Conservation (phyloP, 1,140 invertebrate species). For the Zaprionus tsacasi region DNA sequence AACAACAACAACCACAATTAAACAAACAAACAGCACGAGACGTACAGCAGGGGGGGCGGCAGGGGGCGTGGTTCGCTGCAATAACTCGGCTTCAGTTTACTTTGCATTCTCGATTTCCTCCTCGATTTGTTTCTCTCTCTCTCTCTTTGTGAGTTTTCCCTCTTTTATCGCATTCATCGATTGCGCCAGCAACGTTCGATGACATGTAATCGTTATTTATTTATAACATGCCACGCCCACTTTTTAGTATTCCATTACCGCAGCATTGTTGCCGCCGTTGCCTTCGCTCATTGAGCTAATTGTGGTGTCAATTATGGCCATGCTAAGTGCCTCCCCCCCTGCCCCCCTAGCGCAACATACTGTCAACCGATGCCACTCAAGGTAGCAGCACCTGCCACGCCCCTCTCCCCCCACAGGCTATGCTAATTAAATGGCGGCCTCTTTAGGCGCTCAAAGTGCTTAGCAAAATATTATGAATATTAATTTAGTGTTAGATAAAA, state of each 20-base stretch:
- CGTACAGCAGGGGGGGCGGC: slow-evolving; percentile 12
- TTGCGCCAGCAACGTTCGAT: slow-evolving; percentile 41
- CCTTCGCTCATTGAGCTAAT: slow-evolving; percentile 55
- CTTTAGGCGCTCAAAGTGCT: slow-evolving; percentile 16
- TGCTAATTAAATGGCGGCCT: slow-evolving; percentile 28
- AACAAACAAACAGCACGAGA: slow-evolving; percentile 71
- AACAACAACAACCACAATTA: slow-evolving; percentile 59
- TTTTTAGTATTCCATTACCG: slow-evolving; percentile 56
- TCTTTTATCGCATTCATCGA: slow-evolving; percentile 16
- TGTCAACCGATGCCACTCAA: slow-evolving; percentile 41
- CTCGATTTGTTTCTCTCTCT: slow-evolving; percentile 20
- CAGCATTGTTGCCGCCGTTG: slow-evolving; percentile 28
- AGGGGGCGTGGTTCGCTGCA: not conserved
- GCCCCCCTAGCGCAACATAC: not conserved
- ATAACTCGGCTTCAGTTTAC: slow-evolving; percentile 8
- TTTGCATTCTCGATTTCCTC: slow-evolving; percentile 37
- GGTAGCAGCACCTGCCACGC: not conserved
- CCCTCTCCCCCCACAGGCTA: not conserved
- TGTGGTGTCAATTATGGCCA: slow-evolving; percentile 72
- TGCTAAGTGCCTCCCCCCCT: slow-evolving; percentile 31
- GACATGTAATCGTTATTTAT: slow-evolving; percentile 74
- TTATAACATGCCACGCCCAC: slow-evolving; percentile 71
- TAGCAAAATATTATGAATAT: slow-evolving; percentile 16
- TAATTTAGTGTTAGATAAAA: not conserved
- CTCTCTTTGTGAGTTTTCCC: not conserved